Percentiles rank a stretch among this genome's conserved stretches.
Evolutionary conservation across 2,888 invertebrate genomes (phyloP).

Genomic region (Pycnomerus fuliginosus): DNA sequence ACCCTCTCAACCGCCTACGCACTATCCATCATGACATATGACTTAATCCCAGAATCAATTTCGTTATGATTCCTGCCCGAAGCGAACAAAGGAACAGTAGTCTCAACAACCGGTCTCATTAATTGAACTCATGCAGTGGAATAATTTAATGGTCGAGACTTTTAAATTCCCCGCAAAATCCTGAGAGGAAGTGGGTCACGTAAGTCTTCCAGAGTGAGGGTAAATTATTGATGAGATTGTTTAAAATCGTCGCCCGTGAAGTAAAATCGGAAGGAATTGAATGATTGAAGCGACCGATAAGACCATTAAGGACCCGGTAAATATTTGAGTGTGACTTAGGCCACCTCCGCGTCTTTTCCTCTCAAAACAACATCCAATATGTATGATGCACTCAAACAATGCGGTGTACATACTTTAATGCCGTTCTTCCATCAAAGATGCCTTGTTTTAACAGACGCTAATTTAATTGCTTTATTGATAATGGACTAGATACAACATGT

Average conservation of each 20-base stretch:
- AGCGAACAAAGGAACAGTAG: constrained; percentile 18
- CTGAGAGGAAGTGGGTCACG: constrained; percentile 18
- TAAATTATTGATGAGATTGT: constrained; percentile 21
- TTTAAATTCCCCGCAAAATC: constrained; percentile 19
- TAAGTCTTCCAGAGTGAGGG: constrained; percentile 4
- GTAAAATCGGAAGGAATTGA: constrained; percentile 8
- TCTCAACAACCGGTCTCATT: constrained; percentile 33
- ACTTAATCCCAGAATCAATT: no score
- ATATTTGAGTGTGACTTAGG: constrained; percentile 39
- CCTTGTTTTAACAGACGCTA: constrained; percentile 21
- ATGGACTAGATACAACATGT: constrained; percentile 22
- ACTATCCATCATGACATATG: no score
- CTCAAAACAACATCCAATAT: constrained; percentile 38
- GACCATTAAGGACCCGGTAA: constrained; percentile 36
- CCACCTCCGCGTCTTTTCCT: constrained; percentile 32
- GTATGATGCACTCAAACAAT: constrained; percentile 37
- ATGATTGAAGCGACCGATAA: constrained; percentile 29
- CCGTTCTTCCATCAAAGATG: constrained; percentile 14
- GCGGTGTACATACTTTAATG: constrained; percentile 27
- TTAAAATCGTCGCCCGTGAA: constrained; percentile 16
- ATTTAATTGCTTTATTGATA: constrained; percentile 26
- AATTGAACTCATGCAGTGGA: constrained; percentile 47
- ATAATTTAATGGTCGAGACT: constrained; percentile 43
- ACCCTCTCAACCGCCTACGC: no score
- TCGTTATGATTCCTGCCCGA: constrained; percentile 12